Base-by-base conservation (phyloP, 2,797 vertebrate species). In the Myripristis murdjan region DNA sequence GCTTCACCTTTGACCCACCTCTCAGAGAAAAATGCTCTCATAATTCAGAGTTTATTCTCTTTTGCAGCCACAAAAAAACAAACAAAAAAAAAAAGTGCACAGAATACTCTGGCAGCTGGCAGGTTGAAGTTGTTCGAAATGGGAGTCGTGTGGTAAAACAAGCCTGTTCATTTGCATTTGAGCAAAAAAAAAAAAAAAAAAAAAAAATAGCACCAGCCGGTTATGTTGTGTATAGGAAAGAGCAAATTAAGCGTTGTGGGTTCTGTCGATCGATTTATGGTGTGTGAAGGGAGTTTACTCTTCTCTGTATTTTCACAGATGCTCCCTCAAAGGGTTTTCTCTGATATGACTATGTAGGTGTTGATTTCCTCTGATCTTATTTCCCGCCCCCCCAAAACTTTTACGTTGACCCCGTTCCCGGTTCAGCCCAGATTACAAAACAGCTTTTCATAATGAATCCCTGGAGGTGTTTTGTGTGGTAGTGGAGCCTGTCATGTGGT, bases 401-500 rank as follows among this genome's bases (percentile, higher is more conserved):
- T 54, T 46, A 16, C 48, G 5, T 39, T 59, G 75, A 84, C 68
- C 37, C 18, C 24, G 63, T 68, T 85, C 53, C 74, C 61, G 51
- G 59, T 64, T 57, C 46, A 6, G 31, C 28, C 14, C 55, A 15
- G 65, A 75, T 72, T 35, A 78, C 60, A 77, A 77, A 85, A 54
- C 85, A 35, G 60, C 63, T 54, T 70, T 24, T 74, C 58, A 77
- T 70, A 75, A 64, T 49, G 66, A 77, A 78, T 68, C 75, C 81
- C 84, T 84, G 54, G 48, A 79, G 84, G 81, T 84, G 83, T 79
- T 86, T 69, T 63, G 69, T 76, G 85, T 47, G 72, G 75, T 66
- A 48, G 66, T 73, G 71, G 83, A 44, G 57, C 68, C 77, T 55
- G 51, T 82, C 75, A 64, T 79, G 84, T 67, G 83, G 84, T 79